Evolutionary conservation across 2,888 invertebrate species (phyloP).

Genomic region (Stenoptilia bipunctidactyla): DNA sequence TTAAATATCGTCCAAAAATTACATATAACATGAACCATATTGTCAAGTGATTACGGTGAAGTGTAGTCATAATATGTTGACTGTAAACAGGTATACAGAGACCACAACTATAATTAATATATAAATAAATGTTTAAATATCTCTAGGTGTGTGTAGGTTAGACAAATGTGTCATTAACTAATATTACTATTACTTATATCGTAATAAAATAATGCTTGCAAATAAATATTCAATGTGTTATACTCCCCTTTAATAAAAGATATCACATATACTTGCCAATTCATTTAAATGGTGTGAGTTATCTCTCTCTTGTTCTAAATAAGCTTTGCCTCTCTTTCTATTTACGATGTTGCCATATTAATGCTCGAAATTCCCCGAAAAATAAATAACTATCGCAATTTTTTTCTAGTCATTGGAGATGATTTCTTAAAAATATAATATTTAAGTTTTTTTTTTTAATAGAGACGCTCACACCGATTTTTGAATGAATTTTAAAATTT

Average conservation of each 20-base stretch:
- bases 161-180: conserved; percentile 6
- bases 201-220: conserved; percentile 20
- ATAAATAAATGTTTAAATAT: conserved; percentile 28
- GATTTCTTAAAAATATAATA: neutral
- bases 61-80: conserved; percentile 23
- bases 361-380: neutral
- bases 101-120: conserved; percentile 35
- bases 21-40: neutral
- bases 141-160: conserved; percentile 41
- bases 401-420: conserved; percentile 32
- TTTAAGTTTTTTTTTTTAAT: neutral
- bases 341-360: conserved; percentile 15
- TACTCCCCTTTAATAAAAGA: no score
- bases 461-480: conserved; percentile 35
- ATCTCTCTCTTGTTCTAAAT: neutral
- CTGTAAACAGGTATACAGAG: conserved; percentile 46
- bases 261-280: neutral
- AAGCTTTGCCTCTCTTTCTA: conserved; percentile 8
- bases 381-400: conserved; percentile 11
- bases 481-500: neutral
- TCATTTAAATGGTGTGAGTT: neutral
- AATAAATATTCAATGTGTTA: no score
- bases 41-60: neutral
- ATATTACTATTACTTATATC: no score
- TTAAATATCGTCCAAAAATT: no score